Conservation (phyloP, 2,113 vertebrate genomes). For the Columba livia region DNA sequence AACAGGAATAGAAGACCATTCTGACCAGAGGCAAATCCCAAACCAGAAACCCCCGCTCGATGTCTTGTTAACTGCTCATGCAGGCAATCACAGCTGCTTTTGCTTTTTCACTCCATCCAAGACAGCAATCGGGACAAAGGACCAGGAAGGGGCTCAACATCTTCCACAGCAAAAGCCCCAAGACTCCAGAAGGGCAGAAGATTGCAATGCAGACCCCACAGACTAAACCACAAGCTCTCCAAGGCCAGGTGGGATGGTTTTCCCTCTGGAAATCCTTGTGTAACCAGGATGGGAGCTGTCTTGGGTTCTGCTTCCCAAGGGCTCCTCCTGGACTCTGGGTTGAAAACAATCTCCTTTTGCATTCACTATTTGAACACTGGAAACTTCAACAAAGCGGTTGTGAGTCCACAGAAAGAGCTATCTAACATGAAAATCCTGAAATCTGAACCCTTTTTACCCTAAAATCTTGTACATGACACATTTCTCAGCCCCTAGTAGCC, state of each 20-base stretch:
- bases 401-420: neutral
- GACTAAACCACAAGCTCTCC: neutral
- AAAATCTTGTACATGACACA: fast-evolving
- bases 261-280: neutral
- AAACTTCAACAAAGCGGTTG: neutral
- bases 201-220: fast-evolving
- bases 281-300: neutral
- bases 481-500: neutral
- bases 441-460: neutral
- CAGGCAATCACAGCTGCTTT: neutral
- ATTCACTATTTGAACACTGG: neutral
- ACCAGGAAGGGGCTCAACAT: neutral
- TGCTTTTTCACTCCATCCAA: neutral
- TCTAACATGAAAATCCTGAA: neutral
- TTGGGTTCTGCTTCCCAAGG: neutral
- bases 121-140: neutral
- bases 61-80: neutral
- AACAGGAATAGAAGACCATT: neutral
- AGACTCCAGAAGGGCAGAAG: neutral
- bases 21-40: neutral
- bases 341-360: neutral
- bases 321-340: neutral
- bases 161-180: neutral
- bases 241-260: neutral
- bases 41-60: neutral